Percentiles rank a stretch among this genome's conserved stretches.
These are phyloP conservation scores for Drusus annulatus DNA, from an alignment of 1,140 invertebrate species.

Conservation along the genomic window DNA sequence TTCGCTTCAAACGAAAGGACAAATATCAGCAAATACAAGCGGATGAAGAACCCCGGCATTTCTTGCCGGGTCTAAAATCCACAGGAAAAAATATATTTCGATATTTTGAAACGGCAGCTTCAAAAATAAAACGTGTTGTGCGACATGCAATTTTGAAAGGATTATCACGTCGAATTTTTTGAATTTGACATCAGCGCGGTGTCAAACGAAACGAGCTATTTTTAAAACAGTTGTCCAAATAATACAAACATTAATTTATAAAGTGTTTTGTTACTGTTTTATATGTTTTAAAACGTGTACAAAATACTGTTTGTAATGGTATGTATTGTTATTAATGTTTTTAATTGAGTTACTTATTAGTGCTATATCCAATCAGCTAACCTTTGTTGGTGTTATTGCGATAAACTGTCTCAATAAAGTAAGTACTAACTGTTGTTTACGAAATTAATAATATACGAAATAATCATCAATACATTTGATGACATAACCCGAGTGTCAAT, in stretches of 20 bases:
- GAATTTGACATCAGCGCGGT: not conserved
- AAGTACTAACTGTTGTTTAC: no score
- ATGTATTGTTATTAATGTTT: not conserved
- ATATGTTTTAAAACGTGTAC: no score
- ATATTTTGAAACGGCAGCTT: not conserved
- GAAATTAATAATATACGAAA: not conserved
- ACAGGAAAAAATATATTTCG: not conserved
- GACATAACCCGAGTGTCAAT: not conserved
- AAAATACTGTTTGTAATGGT: no score
- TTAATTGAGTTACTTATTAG: not conserved
- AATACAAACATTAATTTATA: no score
- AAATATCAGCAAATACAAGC: slow-evolving; percentile 15
- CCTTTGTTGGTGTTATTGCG: not conserved
- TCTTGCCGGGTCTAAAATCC: not conserved
- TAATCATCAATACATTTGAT: not conserved
- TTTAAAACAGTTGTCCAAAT: no score
- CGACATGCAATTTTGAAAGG: not conserved
- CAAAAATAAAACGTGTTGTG: not conserved
- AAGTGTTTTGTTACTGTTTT: no score
- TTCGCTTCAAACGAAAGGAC: not conserved
- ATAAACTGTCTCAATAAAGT: slow-evolving; percentile 9
- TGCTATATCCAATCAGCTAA: not conserved
- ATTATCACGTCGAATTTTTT: not conserved
- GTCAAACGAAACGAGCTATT: not conserved
- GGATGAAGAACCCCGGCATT: slow-evolving; percentile 24